Conservation (phyloP, 2,888 invertebrate genomes). For the Perizoma flavofasciatum region DNA sequence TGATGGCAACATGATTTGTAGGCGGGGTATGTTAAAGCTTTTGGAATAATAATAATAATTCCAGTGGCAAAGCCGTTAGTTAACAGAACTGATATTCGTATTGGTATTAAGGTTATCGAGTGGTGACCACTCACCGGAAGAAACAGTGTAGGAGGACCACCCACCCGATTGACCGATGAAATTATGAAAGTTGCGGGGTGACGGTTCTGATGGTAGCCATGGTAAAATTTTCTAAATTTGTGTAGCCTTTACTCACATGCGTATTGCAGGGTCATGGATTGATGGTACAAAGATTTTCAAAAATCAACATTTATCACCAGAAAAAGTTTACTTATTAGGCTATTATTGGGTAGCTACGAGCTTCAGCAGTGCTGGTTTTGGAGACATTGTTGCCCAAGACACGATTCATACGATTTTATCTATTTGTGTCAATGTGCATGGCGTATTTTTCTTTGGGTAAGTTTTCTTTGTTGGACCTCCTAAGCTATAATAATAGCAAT, state of each 20-base stretch:
- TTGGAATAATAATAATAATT: too few relatives aligned
- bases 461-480: background rate
- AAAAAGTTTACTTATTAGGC: conserved; percentile 69
- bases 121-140: conserved; percentile 18
- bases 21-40: conserved; percentile 49
- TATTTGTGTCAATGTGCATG: conserved; percentile 71
- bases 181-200: conserved; percentile 11
- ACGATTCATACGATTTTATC: conserved; percentile 69
- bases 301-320: conserved; percentile 55
- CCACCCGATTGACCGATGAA: conserved; percentile 20
- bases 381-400: conserved; percentile 75
- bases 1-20: conserved; percentile 71
- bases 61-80: too few relatives aligned
- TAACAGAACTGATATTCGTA: too few relatives aligned
- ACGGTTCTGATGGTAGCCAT: conserved; percentile 1
- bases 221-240: background rate
- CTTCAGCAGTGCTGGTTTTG: conserved; percentile 77
- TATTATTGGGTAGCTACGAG: conserved; percentile 77
- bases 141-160: conserved; percentile 19
- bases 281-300: conserved; percentile 58
- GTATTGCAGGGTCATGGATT: conserved; percentile 64
- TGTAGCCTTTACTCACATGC: too few relatives aligned
- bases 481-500: too few relatives aligned
- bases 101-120: conserved; percentile 4
- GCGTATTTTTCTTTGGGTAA: conserved; percentile 78